phyloP scores from a whole-genome alignment of 2,888 invertebrate species.

The Therioaphis trifolii region DNA sequence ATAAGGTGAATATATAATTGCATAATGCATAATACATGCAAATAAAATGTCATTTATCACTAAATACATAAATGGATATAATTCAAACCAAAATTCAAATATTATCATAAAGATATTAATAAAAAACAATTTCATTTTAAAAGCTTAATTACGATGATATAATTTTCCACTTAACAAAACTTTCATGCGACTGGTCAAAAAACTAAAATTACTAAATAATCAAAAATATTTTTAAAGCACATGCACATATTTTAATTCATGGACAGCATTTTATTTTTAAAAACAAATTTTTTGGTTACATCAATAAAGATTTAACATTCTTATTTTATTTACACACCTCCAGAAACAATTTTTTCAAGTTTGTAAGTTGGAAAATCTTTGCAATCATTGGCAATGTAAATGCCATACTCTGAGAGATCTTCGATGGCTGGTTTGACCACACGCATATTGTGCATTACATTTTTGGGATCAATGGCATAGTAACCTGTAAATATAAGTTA shows the following conservation, averaged over 20 bases:
- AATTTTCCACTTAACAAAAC: conserved; percentile 23
- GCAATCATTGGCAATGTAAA: conserved; percentile 80
- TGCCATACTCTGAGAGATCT: conserved; percentile 75
- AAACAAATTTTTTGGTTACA: conserved; percentile 46
- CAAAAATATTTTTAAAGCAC: conserved; percentile 25
- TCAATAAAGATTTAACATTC: not conserved
- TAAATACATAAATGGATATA: conserved; percentile 30
- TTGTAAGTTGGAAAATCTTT: conserved; percentile 78
- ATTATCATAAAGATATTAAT: conserved; percentile 17
- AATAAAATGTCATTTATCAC: conserved; percentile 31
- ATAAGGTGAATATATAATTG: conserved; percentile 7
- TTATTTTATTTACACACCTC: conserved; percentile 72
- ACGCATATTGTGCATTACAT: conserved; percentile 81
- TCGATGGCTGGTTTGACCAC: conserved; percentile 79
- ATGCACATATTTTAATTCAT: conserved; percentile 26
- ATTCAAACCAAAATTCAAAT: conserved; percentile 11
- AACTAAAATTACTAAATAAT: conserved; percentile 34
- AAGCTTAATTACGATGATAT: conserved; percentile 30
- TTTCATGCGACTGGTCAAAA: conserved; percentile 11
- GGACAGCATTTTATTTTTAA: conserved; percentile 30
- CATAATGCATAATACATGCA: not conserved
- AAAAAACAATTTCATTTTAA: conserved; percentile 41
- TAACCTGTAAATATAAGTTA: conserved; percentile 71
- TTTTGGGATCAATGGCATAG: conserved; percentile 83
- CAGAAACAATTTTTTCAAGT: conserved; percentile 76